Evolutionary conservation across 2,797 vertebrate species (phyloP).

Genomic region (Sciurus vulgaris): DNA sequence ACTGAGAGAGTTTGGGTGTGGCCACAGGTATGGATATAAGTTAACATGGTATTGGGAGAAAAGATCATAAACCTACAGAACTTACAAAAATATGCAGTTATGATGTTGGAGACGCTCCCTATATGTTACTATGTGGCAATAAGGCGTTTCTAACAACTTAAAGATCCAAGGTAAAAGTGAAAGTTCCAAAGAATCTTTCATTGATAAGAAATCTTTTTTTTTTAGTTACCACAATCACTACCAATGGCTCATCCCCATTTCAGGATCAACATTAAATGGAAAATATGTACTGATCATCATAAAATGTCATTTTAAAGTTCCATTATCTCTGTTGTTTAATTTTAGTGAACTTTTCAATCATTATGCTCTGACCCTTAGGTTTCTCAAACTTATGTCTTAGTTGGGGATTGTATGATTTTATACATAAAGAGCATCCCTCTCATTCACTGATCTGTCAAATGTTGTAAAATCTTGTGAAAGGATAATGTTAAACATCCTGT

Average conservation of each 20-base stretch:
- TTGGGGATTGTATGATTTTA: slow-evolving; percentile 8
- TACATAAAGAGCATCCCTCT: background rate
- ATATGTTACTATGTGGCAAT: background rate
- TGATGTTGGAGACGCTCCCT: background rate
- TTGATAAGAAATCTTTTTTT: background rate
- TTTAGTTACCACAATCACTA: slow-evolving; percentile 25
- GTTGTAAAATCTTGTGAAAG: background rate
- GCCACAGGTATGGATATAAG: background rate
- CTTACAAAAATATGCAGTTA: slow-evolving; percentile 26
- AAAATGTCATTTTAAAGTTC: slow-evolving; percentile 56
- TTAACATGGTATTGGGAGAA: background rate
- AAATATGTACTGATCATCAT: slow-evolving; percentile 2
- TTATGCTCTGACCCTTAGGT: background rate
- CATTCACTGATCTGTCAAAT: slow-evolving; percentile 11
- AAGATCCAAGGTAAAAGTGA: slow-evolving; percentile 8
- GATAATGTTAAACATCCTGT: background rate
- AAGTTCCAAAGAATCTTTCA: slow-evolving; percentile 29
- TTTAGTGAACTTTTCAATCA: slow-evolving; percentile 53
- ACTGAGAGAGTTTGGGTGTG: background rate
- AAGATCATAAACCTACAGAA: slow-evolving; percentile 51
- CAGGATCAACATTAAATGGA: background rate
- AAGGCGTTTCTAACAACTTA: slow-evolving; percentile 22
- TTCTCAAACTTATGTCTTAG: slow-evolving; percentile 40
- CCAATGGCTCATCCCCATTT: background rate
- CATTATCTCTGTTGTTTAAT: slow-evolving; percentile 48